These are phyloP conservation scores for Coryphaenoides rupestris DNA, from an alignment of 2,113 vertebrate species.

Conservation along the genomic window DNA sequence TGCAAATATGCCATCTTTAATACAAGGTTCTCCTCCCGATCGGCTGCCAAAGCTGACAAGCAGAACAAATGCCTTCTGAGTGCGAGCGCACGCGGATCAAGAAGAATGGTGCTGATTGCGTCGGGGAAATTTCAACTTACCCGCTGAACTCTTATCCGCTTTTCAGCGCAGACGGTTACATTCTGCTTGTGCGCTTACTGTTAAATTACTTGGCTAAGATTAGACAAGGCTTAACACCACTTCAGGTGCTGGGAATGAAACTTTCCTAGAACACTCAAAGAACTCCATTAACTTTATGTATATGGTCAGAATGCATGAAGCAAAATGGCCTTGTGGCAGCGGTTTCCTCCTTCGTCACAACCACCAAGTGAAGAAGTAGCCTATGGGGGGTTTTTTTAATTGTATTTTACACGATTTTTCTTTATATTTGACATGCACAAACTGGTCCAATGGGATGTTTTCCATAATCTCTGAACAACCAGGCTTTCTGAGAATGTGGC, in stretches of 20 bases:
- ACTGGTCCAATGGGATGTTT: neutral
- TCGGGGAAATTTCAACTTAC: slow-evolving; percentile 25
- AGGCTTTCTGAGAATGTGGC: neutral
- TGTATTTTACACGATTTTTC: too few species aligned
- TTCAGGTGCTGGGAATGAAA: slow-evolving; percentile 22
- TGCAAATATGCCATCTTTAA: slow-evolving; percentile 59
- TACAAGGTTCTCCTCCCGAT: slow-evolving; percentile 46
- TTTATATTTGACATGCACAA: neutral
- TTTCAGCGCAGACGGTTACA: slow-evolving; percentile 46
- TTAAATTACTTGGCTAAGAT: slow-evolving; percentile 63
- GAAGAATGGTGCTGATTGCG: slow-evolving; percentile 35
- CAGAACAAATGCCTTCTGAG: slow-evolving; percentile 60
- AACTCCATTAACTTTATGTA: slow-evolving; percentile 37
- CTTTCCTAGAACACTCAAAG: slow-evolving; percentile 36
- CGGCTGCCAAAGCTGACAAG: slow-evolving; percentile 47
- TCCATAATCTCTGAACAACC: neutral
- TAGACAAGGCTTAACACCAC: slow-evolving; percentile 45
- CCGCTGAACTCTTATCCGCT: slow-evolving; percentile 47
- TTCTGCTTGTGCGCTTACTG: slow-evolving; percentile 52
- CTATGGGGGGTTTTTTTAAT: too few species aligned
- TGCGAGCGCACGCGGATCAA: slow-evolving; percentile 43
- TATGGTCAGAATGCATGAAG: slow-evolving; percentile 31
- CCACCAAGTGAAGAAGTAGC: too few species aligned
- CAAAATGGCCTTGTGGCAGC: neutral
- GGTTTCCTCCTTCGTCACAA: neutral